Evolutionary conservation across 2,888 invertebrate species (phyloP), one percentile per base, ranked within the genome.

Genomic region (Plagiodera versicolora): DNA sequence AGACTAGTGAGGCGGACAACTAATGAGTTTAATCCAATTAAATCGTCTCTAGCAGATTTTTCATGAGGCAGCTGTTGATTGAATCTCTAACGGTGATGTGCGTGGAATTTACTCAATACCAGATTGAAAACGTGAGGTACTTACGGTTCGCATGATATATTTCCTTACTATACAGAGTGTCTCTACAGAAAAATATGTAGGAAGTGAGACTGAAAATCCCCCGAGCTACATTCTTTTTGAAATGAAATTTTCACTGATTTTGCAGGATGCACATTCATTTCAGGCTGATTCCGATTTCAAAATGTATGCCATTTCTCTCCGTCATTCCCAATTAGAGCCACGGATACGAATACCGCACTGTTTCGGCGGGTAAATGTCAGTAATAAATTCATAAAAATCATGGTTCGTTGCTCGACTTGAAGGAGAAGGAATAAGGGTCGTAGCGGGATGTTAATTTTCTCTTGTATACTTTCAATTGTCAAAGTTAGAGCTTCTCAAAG

Each of bases 31-130:
- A 32, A 53, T 57, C 53, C 47, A 63, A 60, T 63, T 59, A 63
- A 59, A 59, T 56, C 56, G 56, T 58, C 59, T 53, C 54, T 55
- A 45, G 53, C 35, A 59, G 59, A 63, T 56, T 59, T 55, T 39
- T 52, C 52, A 24, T 9, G 24, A 4, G 20, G 19, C 30, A 51
- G 60, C 56, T 53, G 60, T 56, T 60, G 60, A 60, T 56, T 52
- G 39, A 60, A 60, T 56, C 47, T 56, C 28, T 11, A 2, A 2
- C 11, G 11, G 32, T 10, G 32, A 32, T 5, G 32, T 11, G 9
- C 3, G 11, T 32, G 6, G 24, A 24, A 3, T 24, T 24, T 24
- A 5, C 24, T 24, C 24, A 6, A 24, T 24, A 24, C 24, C 3
- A 24, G 3, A 32, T 32, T 32, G 32, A 32, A 32, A 32, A 32